Evolutionary conservation across 2,113 vertebrate species (phyloP), one percentile per base, ranked within the genome.

Genomic region (Rattus norvegicus): DNA sequence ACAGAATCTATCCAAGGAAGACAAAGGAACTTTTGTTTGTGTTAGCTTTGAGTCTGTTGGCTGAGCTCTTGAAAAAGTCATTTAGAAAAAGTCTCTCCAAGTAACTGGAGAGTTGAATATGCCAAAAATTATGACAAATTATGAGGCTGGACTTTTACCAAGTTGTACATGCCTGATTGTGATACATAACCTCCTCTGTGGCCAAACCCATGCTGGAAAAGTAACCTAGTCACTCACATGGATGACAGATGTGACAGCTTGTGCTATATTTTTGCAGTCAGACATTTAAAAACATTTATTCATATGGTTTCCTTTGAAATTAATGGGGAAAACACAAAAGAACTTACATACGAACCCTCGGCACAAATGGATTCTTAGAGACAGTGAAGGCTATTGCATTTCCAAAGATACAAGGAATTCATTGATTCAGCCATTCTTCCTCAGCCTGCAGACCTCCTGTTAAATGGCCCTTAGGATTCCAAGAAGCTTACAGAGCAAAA

Each of bases 21-120:
- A 92, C 95, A 96, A 72, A 67, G 56, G 73, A 72, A 52, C 8
- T 54, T 90, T 92, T 96, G 87, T 97, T 94, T 91, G 73, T 83
- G 22, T 90, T 94, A 88, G 69, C 93, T 72, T 7, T 72, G 79
- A 75, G 67, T 49, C 86, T 91, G 36, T 87, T 93, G 94, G 90
- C 88, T 94, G 90, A 87, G 79, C 81, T 96, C 88, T 86, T 84
- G 77, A 90, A 88, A 88, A 87, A 93, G 61, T 88, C 77, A 87
- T 90, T 96, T 97, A 91, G 77, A 94, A 97, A 97, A 93, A 86
- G 43, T 54, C 61, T 95, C 26, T 56, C 61, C 67, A 85, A 93
- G 22, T 90, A 97, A 76, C 80, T 91, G 89, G 52, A 95, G 89
- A 93, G 93, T 90, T 96, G 54, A 90, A 76, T 89, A 91, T 43